These are phyloP conservation scores for Rotaria macrura DNA, from an alignment of 2,888 invertebrate genomes.

Conservation along the genomic window DNA sequence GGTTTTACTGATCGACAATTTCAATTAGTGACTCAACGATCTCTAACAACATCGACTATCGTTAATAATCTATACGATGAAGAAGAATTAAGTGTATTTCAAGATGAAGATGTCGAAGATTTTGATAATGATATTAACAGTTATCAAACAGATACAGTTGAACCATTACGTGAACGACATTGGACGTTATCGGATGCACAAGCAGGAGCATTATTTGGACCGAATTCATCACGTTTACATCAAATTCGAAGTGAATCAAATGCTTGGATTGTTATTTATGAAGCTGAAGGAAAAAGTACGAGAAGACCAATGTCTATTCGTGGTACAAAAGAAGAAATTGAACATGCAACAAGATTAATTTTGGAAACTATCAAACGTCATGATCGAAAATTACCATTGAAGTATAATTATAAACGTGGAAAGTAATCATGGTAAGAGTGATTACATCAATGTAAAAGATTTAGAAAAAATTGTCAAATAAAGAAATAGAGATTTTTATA, in stretches of 20 bases:
- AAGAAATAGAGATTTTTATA: too few relatives aligned
- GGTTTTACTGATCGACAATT: background rate
- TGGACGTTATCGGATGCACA: background rate
- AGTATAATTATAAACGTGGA: background rate
- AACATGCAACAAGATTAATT: slow-evolving; percentile 18
- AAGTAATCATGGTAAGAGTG: background rate
- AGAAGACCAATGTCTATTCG: background rate
- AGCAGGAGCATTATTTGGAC: slow-evolving; percentile 2
- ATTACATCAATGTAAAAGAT: too few relatives aligned
- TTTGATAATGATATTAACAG: background rate
- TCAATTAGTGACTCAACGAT: background rate
- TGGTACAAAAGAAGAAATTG: slow-evolving; percentile 2
- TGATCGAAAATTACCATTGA: background rate
- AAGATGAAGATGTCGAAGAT: slow-evolving; percentile 7
- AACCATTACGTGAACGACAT: background rate
- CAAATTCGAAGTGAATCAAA: background rate
- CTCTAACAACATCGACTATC: background rate
- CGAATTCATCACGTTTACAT: background rate
- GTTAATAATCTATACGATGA: background rate
- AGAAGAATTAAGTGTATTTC: background rate
- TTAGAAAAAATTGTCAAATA: too few relatives aligned
- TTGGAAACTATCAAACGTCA: background rate
- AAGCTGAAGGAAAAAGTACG: slow-evolving; percentile 10
- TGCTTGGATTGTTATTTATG: background rate
- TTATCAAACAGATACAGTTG: background rate